These are phyloP conservation scores for Thamnophis sirtalis DNA, from an alignment of 2,113 vertebrate genomes.

Conservation along the genomic window DNA sequence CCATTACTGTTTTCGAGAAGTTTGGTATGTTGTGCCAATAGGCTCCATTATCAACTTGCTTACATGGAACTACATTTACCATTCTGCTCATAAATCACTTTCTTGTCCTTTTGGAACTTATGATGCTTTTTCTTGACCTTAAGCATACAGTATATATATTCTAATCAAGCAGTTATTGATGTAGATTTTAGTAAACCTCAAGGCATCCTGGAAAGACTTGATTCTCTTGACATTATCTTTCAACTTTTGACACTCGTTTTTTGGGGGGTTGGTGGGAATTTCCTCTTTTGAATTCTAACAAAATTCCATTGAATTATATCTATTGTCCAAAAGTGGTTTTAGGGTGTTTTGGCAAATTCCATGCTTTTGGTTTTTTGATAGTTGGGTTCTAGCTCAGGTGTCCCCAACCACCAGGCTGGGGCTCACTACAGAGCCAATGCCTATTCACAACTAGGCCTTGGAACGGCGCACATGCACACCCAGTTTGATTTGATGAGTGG, in stretches of 20 bases:
- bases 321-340: no score
- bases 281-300: background rate
- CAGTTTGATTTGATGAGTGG: no score
- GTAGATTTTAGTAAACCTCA: background rate
- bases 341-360: no score
- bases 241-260: background rate
- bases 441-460: no score
- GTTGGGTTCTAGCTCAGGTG: no score
- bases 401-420: no score
- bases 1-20: background rate
- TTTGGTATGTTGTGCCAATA: background rate
- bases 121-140: background rate
- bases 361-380: no score
- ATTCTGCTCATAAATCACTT: background rate
- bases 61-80: background rate
- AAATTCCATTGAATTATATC: background rate
- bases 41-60: background rate
- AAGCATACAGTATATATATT: background rate
- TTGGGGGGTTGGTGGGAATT: background rate
- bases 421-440: no score
- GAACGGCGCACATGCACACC: accelerated
- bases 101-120: background rate
- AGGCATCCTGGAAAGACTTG: background rate
- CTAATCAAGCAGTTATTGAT: background rate
- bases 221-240: background rate